Evolutionary conservation across 1,140 invertebrate genomes (phyloP), one percentile per base, ranked within the genome.

Genomic region (Triops cancriformis): DNA sequence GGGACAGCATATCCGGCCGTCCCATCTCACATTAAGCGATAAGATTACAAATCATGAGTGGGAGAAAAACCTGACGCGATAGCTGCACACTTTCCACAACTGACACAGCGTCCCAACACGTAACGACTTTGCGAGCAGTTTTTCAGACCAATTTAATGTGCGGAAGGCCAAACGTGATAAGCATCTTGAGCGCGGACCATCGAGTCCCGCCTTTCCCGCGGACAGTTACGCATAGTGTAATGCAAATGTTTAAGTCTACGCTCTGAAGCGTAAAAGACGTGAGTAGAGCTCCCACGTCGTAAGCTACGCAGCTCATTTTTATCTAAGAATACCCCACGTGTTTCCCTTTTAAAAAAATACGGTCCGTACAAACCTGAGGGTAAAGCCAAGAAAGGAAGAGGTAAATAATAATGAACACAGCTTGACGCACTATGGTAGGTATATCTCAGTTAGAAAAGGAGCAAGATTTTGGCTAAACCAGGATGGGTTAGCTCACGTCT

Each of bases 351-450:
- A 5, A 23, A 64, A 64, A 64, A 7, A 23, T 18, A 64, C 31
- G 23, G 14, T 64, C n/a, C 18, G 51, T 64, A 64, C 51, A 2
- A 18, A 64, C 51, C 51, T 64, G 51, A 64, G 51, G 6, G 23
- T 14, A 23, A 23, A 64, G 51, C 51, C 51, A 64, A 23, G 23
- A 23, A 64, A 64, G 51, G 51, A 4, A 64, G 51, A 64, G 23
- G 9, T 64, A 18, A 64, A 64, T 45, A 45, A 45, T n/a, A 45
- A 45, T 64, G 51, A 64, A 64, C 51, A 64, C 51, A 64, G 51
- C 51, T 64, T 64, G 51, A 64, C 51, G 51, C 51, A 64, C 51
- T 64, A 37, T 37, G 51, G 51, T 64, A 23, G 51, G 51, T 64
- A 23, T n/a, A n/a, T 64, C 51, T 64, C 51, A 64, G 51, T 14